Evolutionary conservation across 2,113 vertebrate species (phyloP).

Genomic region (Ceuthmochares aereus): DNA sequence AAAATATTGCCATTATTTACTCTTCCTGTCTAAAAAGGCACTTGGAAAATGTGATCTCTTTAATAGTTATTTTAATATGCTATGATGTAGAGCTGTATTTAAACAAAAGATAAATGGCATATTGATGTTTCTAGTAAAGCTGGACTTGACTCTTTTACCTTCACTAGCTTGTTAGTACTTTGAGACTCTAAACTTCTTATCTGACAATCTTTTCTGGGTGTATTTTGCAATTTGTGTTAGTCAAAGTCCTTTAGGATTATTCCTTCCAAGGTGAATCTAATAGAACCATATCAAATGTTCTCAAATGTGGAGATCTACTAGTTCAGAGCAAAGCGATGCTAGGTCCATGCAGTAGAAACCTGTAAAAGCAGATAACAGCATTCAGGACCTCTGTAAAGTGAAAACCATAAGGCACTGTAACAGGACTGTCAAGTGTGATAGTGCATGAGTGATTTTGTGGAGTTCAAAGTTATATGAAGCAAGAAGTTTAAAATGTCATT

Average conservation of each 20-base stretch:
- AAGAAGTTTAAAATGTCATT: constrained; percentile 7
- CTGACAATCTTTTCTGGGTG: not conserved
- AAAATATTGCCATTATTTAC: not conserved
- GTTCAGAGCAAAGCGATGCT: not conserved
- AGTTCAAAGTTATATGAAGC: constrained; percentile 14
- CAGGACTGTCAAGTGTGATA: not conserved
- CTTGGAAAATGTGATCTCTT: not conserved
- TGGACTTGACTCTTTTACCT: constrained; percentile 1
- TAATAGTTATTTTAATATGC: not conserved
- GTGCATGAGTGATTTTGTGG: not conserved
- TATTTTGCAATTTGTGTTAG: not conserved
- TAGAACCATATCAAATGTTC: not conserved
- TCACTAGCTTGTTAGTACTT: not conserved
- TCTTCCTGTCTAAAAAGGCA: not conserved
- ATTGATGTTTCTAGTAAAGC: constrained; percentile 20
- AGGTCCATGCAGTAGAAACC: not conserved
- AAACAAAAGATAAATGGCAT: not conserved
- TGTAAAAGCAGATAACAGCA: not conserved
- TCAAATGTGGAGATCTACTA: not conserved
- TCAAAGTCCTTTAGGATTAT: not conserved
- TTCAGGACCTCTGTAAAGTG: not conserved
- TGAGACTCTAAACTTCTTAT: not conserved
- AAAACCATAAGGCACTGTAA: not conserved
- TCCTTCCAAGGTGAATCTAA: not conserved
- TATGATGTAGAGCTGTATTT: not conserved